A percentile compares a stretch with the other conserved stretches of the same genome.
phyloP scores from a whole-genome alignment of 2,888 invertebrate genomes.

The Lamproptera curius region DNA sequence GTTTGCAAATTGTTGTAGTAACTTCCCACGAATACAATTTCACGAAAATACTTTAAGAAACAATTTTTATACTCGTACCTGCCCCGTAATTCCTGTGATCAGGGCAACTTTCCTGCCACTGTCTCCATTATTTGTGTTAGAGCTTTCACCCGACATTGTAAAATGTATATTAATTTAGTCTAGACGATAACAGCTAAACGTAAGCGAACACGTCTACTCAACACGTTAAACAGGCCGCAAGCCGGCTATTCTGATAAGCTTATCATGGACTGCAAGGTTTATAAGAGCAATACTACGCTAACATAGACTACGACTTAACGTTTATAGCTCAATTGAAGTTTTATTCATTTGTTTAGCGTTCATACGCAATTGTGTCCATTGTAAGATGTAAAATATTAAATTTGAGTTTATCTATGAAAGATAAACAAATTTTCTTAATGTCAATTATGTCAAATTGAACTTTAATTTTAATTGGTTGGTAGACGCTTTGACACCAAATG shows the following conservation, averaged over 20 bases:
- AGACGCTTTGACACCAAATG: too few relatives aligned
- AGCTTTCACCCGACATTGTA: conserved; percentile 59
- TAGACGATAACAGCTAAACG: not conserved
- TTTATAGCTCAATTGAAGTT: not conserved
- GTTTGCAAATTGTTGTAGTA: not conserved
- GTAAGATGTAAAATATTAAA: not conserved
- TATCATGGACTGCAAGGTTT: conserved; percentile 12
- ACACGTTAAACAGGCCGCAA: conserved; percentile 9
- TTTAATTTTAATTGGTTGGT: too few relatives aligned
- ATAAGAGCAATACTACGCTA: conserved; percentile 31
- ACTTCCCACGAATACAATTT: not conserved
- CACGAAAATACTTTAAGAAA: not conserved
- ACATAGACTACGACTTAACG: conserved; percentile 22
- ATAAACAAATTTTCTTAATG: not conserved
- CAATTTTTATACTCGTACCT: conserved; percentile 85
- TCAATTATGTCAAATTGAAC: conserved; percentile 6
- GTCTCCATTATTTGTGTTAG: conserved; percentile 30
- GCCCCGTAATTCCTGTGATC: conserved; percentile 98
- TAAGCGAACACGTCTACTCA: conserved; percentile 34
- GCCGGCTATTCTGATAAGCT: conserved; percentile 30
- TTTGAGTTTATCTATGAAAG: not conserved
- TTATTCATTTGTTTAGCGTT: not conserved
- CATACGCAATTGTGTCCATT: not conserved
- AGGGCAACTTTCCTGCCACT: conserved; percentile 85
- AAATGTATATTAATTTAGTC: not conserved